phyloP scores from a whole-genome alignment of 2,888 invertebrate species.

The Brachyopa scutellaris region DNA sequence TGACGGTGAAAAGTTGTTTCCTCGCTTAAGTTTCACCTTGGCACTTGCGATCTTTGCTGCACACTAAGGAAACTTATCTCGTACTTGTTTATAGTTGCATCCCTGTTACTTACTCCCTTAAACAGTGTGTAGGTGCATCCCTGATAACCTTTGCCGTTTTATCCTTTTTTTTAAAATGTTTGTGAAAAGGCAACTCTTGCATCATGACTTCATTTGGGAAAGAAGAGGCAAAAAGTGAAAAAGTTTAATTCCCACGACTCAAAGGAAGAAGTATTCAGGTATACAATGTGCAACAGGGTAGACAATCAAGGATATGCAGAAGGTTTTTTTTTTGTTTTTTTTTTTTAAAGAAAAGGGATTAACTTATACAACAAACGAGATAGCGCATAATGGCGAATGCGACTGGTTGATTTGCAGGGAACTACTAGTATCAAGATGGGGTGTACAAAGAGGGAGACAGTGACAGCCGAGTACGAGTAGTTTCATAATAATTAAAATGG shows the following conservation, averaged over 20 bases:
- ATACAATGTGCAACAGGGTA: conserved; percentile 38
- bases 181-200: not conserved
- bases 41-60: not conserved
- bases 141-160: conserved; percentile 18
- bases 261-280: conserved; percentile 19
- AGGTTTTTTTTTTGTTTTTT: conserved; percentile 15
- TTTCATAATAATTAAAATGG: conserved; percentile 1
- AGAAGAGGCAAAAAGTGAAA: not conserved
- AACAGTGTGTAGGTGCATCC: too few relatives aligned
- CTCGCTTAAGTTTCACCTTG: conserved; percentile 4
- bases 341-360: conserved; percentile 4
- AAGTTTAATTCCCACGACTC: conserved; percentile 20
- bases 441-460: not conserved
- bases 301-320: conserved; percentile 30
- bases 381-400: not conserved
- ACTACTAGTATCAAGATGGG: not conserved
- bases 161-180: conserved; percentile 14
- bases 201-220: not conserved
- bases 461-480: too few relatives aligned
- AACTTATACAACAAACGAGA: conserved; percentile 10
- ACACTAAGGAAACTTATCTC: not conserved
- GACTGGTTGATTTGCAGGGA: conserved; percentile 16
- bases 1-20: conserved; percentile 16
- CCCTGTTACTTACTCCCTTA: too few relatives aligned
- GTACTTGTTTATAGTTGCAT: not conserved